A percentile compares a stretch with the other conserved stretches of the same genome.
Conservation (phyloP, 2,888 invertebrate species). For the Corythucha ciliata region DNA sequence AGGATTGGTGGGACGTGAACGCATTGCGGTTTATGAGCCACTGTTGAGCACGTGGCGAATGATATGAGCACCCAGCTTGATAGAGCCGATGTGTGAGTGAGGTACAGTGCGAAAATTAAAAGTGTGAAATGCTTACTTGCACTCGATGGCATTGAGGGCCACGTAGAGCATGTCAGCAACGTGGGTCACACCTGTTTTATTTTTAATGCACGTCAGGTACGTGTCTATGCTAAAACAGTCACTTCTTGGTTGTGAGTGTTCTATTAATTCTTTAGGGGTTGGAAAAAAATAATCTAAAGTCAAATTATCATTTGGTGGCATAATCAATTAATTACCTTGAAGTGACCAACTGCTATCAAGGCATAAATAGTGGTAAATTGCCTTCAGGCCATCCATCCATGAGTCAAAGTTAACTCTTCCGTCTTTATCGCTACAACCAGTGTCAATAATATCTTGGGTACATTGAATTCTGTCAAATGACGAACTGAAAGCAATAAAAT, state of each 20-base stretch:
- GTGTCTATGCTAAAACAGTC: slow-evolving; percentile 22
- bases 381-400: slow-evolving; percentile 23
- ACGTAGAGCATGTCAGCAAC: slow-evolving; percentile 28
- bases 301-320: background rate
- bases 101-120: background rate
- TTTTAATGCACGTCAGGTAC: slow-evolving; percentile 26
- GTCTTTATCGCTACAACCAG: slow-evolving; percentile 22
- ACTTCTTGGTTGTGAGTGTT: slow-evolving; percentile 9
- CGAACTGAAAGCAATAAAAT: too few relatives aligned
- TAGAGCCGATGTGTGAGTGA: slow-evolving; percentile 1
- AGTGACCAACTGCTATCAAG: background rate
- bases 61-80: slow-evolving; percentile 24
- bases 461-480: slow-evolving; percentile 24
- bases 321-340: background rate
- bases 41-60: slow-evolving; percentile 20
- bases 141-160: slow-evolving; percentile 28
- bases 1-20: slow-evolving; percentile 12
- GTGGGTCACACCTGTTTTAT: slow-evolving; percentile 26
- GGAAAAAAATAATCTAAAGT: background rate
- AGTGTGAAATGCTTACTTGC: slow-evolving; percentile 26
- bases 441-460: slow-evolving; percentile 27
- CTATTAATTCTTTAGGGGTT: slow-evolving; percentile 6
- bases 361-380: slow-evolving; percentile 21
- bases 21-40: slow-evolving; percentile 13
- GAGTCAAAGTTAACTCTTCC: slow-evolving; percentile 26